A percentile compares a stretch with the other conserved stretches of the same genome.
These are phyloP conservation scores for Fabriciana adippe DNA, from an alignment of 2,888 invertebrate species.

Conservation along the genomic window DNA sequence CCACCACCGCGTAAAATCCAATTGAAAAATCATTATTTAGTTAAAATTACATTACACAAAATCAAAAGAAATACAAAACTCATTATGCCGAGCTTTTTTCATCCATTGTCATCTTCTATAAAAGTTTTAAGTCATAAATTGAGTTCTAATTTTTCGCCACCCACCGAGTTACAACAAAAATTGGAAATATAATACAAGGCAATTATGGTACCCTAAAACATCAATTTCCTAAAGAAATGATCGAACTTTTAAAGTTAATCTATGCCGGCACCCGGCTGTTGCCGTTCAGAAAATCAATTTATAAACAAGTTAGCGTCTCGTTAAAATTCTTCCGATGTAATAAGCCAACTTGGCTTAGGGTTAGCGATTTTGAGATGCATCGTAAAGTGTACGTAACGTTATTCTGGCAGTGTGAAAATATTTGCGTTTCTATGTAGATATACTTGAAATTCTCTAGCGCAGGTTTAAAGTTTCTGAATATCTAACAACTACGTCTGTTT, in stretches of 20 bases:
- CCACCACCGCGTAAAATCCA: too few relatives aligned
- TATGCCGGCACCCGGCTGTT: constrained; percentile 73
- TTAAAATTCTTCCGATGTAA: constrained; percentile 79
- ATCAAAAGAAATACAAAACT: constrained; percentile 3
- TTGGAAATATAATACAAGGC: constrained; percentile 40
- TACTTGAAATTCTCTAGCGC: not conserved
- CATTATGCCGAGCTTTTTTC: not conserved
- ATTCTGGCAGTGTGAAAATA: constrained; percentile 9
- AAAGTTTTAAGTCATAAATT: constrained; percentile 17
- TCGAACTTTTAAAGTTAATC: constrained; percentile 78
- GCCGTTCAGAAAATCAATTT: constrained; percentile 75
- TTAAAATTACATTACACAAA: not conserved
- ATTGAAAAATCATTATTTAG: not conserved
- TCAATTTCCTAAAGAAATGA: constrained; percentile 67
- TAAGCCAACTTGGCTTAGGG: constrained; percentile 59
- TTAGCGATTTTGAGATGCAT: constrained; percentile 26
- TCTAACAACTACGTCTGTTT: too few relatives aligned
- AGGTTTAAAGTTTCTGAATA: too few relatives aligned
- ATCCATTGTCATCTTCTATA: constrained; percentile 4
- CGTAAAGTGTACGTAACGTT: not conserved
- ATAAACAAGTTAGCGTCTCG: constrained; percentile 79
- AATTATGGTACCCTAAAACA: constrained; percentile 46
- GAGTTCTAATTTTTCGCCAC: constrained; percentile 22
- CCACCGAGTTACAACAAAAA: constrained; percentile 32
- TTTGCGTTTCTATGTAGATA: constrained; percentile 1